A percentile compares a stretch with the other conserved stretches of the same genome.
phyloP scores from a whole-genome alignment of 1,140 invertebrate genomes.

The Bathynomus jamesi region DNA sequence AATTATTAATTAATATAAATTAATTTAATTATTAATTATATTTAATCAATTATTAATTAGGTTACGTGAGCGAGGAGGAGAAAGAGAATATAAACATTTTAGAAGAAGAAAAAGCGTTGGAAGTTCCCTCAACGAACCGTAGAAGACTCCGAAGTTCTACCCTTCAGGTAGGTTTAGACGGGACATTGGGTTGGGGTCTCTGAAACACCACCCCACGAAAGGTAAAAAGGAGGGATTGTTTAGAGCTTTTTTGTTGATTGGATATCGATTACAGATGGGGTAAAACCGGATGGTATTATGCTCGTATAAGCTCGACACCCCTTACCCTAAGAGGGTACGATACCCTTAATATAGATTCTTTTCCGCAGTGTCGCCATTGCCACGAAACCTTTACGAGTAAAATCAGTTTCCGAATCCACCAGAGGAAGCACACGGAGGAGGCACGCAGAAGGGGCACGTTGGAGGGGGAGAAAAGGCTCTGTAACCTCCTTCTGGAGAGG shows the following conservation, averaged over 20 bases:
- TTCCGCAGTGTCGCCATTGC: slow-evolving; percentile 41
- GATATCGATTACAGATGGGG: no score
- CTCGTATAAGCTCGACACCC: no score
- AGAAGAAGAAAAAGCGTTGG: slow-evolving; percentile 33
- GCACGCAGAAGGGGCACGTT: slow-evolving; percentile 38
- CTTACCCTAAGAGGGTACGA: no score
- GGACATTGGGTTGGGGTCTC: no score
- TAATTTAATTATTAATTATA: no score
- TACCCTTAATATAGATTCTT: not conserved
- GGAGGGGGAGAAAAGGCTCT: slow-evolving; percentile 38
- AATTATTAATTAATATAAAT: no score
- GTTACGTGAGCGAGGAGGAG: slow-evolving; percentile 36
- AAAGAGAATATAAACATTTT: slow-evolving; percentile 39
- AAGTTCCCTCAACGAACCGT: slow-evolving; percentile 27
- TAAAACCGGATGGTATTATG: no score
- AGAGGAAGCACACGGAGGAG: slow-evolving; percentile 41
- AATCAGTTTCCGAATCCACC: slow-evolving; percentile 42
- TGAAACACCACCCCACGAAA: no score
- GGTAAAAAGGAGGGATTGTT: no score
- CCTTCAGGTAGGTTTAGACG: slow-evolving; percentile 22
- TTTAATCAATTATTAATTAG: no score
- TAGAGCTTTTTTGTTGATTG: no score
- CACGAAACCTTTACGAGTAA: slow-evolving; percentile 42
- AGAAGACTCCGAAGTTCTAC: slow-evolving; percentile 25
- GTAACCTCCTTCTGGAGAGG: slow-evolving; percentile 25